Evolutionary conservation across 2,797 vertebrate genomes (phyloP), one percentile per base, ranked within the genome.

Genomic region (Pangasius sanitwongsei): DNA sequence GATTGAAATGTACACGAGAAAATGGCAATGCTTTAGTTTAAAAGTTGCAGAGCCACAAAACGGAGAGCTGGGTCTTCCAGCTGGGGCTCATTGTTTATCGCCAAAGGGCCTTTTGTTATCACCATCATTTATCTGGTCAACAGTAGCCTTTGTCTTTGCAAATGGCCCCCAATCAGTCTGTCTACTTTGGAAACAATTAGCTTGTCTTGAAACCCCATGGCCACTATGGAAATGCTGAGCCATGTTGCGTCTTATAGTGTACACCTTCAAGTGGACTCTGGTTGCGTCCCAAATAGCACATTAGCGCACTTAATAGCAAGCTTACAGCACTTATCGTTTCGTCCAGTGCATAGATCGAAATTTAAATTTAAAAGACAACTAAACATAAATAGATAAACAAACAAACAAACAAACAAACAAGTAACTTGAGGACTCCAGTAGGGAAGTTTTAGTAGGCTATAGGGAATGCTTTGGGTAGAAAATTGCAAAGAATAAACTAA

Each of bases 151-250:
- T 99, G 98, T 99, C 96, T 97, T 96, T 95, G 96, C 96, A 97
- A 97, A 98, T 97, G 97, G 95, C 96, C 97, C 97, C 97, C 97
- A 97, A 97, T 97, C 97, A 97, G 97, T 97, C 96, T 97, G 97
- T 97, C 97, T 97, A 96, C 97, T 95, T 96, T 96, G 95, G 96
- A 96, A 96, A 96, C 96, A 96, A 97, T 98, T 97, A 98, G 97
- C 96, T 95, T 94, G 95, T 96, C 95, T 93, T 94, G 31, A 75
- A 95, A 95, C 97, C 97, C 96, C 96, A 96, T 95, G 97, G 96
- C 95, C 96, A 95, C 95, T 97, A 97, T 97, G 97, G 96, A 97
- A 98, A 98, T 97, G 93, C 92, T 84, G 93, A 82, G 93, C 93
- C 92, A 94, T 94, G 96, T 94, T 94, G 96, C 96, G 94, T 94